Evolutionary conservation across 2,888 invertebrate species (phyloP).

Genomic region (Hirtodrosophila trivittata): DNA sequence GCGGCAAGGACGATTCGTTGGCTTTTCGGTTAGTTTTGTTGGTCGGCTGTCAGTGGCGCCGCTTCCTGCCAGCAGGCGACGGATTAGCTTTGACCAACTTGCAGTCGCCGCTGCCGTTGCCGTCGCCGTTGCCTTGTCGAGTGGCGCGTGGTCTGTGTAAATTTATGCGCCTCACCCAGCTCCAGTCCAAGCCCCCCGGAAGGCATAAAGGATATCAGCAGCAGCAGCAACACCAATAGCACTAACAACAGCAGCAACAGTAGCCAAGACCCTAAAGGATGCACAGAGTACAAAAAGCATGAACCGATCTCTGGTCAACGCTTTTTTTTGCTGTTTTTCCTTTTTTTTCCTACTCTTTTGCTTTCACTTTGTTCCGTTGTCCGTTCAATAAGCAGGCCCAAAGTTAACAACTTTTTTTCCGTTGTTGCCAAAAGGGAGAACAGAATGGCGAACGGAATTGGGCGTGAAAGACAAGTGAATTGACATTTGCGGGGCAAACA

Average conservation of each 20-base stretch:
- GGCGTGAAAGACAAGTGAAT: conserved; percentile 36
- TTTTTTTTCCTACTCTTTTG: conserved; percentile 3
- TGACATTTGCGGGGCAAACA: conserved; percentile 41
- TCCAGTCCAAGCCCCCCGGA: conserved; percentile 29
- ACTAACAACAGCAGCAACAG: conserved; percentile 1
- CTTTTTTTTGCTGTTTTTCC: conserved; percentile 9
- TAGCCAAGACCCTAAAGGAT: conserved; percentile 22
- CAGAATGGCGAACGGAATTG: conserved; percentile 9
- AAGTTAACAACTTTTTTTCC: conserved; percentile 37
- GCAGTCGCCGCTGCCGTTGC: conserved; percentile 20
- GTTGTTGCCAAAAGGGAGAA: conserved; percentile 2
- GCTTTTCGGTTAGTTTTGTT: conserved; percentile 56
- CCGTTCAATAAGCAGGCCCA: conserved; percentile 37
- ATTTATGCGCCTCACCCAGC: conserved; percentile 57
- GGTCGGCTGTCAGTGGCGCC: conserved; percentile 58
- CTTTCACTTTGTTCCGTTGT: conserved; percentile 13
- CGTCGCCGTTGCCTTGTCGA: conserved; percentile 14
- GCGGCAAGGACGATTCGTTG: conserved; percentile 31
- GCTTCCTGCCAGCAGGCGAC: conserved; percentile 55
- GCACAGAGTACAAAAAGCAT: conserved; percentile 26
- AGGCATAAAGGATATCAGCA: conserved; percentile 66
- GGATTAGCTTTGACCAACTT: conserved; percentile 61
- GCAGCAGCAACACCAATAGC: conserved; percentile 1
- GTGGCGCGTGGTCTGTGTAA: conserved; percentile 50
- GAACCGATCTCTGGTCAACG: conserved; percentile 57